A percentile compares a stretch with the other conserved stretches of the same genome.
These are phyloP conservation scores for Musca domestica DNA, from an alignment of 1,140 invertebrate genomes.

Conservation along the genomic window DNA sequence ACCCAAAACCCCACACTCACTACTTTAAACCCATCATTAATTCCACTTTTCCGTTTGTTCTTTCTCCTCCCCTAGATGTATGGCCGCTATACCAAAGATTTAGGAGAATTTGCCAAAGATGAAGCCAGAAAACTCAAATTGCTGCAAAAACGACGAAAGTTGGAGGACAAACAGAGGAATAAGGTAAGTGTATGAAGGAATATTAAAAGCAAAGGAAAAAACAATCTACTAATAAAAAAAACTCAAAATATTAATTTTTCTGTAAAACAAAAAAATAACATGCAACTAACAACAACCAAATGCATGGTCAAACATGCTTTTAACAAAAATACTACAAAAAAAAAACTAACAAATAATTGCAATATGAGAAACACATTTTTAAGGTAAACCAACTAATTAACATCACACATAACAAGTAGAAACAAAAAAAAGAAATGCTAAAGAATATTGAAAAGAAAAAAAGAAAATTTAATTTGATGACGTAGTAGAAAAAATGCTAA, in stretches of 20 bases:
- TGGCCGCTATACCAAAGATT: conserved; percentile 92
- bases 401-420: background rate
- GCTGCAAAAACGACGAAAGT: conserved; percentile 69
- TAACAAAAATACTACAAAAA: too few species aligned
- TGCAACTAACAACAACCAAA: background rate
- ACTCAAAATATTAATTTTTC: too few species aligned
- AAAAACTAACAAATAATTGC: too few species aligned
- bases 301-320: too few species aligned
- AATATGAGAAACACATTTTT: conserved; percentile 13
- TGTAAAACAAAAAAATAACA: background rate
- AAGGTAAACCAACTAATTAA: conserved; percentile 8
- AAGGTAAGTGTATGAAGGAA: conserved; percentile 51
- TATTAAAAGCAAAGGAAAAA: background rate
- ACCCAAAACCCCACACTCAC: background rate
- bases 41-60: background rate
- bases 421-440: background rate
- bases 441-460: too few species aligned
- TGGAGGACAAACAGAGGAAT: conserved; percentile 70
- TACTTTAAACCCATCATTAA: too few species aligned
- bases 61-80: conserved; percentile 75
- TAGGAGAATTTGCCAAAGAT: conserved; percentile 89
- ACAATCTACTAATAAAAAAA: too few species aligned
- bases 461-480: too few species aligned
- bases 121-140: conserved; percentile 78
- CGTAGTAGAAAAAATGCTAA: too few species aligned